These are phyloP conservation scores for Todiramphus saurophagus DNA, from an alignment of 2,113 vertebrate species.

Conservation along the genomic window DNA sequence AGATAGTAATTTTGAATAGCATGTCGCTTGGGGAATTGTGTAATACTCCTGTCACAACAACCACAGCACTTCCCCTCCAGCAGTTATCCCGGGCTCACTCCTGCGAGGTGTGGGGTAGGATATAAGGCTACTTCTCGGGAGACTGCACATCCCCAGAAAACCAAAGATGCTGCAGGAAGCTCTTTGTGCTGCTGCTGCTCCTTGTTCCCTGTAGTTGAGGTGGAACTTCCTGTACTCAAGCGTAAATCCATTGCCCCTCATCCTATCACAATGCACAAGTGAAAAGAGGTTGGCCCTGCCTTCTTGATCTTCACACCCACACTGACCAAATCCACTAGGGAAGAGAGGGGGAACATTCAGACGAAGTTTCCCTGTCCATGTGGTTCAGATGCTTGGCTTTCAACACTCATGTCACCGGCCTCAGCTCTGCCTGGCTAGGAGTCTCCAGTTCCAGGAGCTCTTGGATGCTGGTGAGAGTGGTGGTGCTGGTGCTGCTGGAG, in stretches of 20 bases:
- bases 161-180: neutral
- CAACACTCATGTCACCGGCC: neutral
- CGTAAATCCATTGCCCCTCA: too few species aligned
- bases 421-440: neutral
- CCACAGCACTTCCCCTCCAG: neutral
- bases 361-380: neutral
- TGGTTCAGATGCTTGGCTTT: neutral
- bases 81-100: neutral
- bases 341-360: neutral
- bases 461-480: neutral
- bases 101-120: neutral
- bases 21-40: neutral
- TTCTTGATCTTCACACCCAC: neutral
- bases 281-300: too few species aligned
- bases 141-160: neutral
- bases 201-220: neutral
- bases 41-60: constrained; percentile 21
- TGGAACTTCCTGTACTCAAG: too few species aligned
- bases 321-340: neutral
- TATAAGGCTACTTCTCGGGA: neutral
- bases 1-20: constrained; percentile 18
- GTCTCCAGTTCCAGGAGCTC: neutral
- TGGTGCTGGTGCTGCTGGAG: neutral
- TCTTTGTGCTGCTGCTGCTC: neutral
- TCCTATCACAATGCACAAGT: too few species aligned